Percentiles rank a stretch among this genome's conserved stretches.
Conservation (phyloP, 2,797 vertebrate species). For the Sebastes goodei region DNA sequence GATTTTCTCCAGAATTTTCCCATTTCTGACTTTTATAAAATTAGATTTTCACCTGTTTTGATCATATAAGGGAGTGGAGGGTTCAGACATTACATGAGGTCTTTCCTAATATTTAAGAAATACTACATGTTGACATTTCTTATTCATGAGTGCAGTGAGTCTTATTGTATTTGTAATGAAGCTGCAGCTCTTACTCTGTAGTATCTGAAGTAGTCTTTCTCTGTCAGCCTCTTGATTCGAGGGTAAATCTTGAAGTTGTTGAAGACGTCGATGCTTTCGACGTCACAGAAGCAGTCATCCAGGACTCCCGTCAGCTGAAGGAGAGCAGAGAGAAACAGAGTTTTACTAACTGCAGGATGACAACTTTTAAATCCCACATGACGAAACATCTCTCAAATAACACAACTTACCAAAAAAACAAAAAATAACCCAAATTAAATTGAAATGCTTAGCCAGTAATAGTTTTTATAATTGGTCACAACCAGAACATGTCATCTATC, state of each 20-base stretch:
- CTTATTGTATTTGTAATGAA: not conserved
- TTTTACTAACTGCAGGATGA: not conserved
- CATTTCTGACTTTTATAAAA: not conserved
- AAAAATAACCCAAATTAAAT: not conserved
- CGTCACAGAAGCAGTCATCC: constrained; percentile 96
- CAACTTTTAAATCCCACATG: not conserved
- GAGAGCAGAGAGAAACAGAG: not conserved
- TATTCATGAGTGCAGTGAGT: not conserved
- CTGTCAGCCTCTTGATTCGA: constrained; percentile 89
- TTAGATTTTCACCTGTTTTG: not conserved
- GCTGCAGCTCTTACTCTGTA: constrained; percentile 86
- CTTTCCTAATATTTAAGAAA: not conserved
- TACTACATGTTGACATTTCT: not conserved
- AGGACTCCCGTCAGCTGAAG: constrained; percentile 90
- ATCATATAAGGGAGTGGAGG: not conserved
- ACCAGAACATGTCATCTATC: not conserved
- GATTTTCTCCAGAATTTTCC: not conserved
- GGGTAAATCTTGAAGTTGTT: constrained; percentile 97
- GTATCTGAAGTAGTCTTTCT: constrained; percentile 95
- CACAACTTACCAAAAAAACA: accelerated
- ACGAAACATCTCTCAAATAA: not conserved
- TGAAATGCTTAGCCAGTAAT: not conserved
- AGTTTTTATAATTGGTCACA: not conserved
- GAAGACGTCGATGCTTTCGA: constrained; percentile 96
- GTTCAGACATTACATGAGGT: not conserved